A percentile compares a stretch with the other conserved stretches of the same genome.
Conservation (phyloP, 2,113 vertebrate species). For the Oryzias melastigma region DNA sequence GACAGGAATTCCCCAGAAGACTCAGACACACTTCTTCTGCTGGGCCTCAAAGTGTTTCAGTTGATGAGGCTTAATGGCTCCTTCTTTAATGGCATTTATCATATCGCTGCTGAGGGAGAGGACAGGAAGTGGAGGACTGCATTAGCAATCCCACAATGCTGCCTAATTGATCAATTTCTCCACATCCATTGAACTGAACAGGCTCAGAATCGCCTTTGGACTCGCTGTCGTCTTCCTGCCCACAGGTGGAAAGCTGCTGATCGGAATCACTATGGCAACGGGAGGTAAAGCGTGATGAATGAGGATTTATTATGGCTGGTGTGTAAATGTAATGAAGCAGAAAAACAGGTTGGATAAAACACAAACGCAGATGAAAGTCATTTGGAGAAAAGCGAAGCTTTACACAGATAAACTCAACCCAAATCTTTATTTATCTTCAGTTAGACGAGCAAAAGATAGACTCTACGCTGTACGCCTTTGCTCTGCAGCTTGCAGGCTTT, state of each 20-base stretch:
- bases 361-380: background rate
- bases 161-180: background rate
- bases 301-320: slow-evolving; percentile 26
- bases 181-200: background rate
- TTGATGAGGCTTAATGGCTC: background rate
- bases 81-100: background rate
- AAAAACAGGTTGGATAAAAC: slow-evolving; percentile 23
- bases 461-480: slow-evolving; percentile 30
- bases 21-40: background rate
- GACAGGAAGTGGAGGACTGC: background rate
- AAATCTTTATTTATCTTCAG: slow-evolving; percentile 6
- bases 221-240: slow-evolving; percentile 1
- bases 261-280: slow-evolving; percentile 54
- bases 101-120: background rate
- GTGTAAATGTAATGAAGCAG: slow-evolving; percentile 21
- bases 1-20: slow-evolving; percentile 14
- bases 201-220: slow-evolving; percentile 2
- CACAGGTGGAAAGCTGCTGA: slow-evolving; percentile 21
- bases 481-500: slow-evolving; percentile 44
- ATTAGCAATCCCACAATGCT: background rate
- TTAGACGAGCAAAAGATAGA: slow-evolving; percentile 8
- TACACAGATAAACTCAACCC: background rate
- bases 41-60: background rate
- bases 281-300: slow-evolving; percentile 16
- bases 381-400: background rate